Evolutionary conservation across 1,140 invertebrate genomes (phyloP), one percentile per base, ranked within the genome.

Genomic region (Zaprionus camerounensis): DNA sequence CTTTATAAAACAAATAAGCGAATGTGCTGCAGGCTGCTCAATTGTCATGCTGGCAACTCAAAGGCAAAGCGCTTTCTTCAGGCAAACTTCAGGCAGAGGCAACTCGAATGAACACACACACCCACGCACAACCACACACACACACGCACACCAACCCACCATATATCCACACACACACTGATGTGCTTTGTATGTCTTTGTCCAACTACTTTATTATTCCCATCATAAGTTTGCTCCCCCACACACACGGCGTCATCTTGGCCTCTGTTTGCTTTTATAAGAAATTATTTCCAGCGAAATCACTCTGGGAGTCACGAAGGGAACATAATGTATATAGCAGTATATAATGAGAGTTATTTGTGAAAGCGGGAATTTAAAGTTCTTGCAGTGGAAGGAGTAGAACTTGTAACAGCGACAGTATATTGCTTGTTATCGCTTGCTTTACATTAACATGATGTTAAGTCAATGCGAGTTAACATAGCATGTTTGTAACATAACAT

Each of bases 1-100:
- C 84, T 87, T 88, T 84, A 72, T 88, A 90, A 88, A 88, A 87
- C 85, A 87, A 87, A 87, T 87, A 87, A 88, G 81, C 77, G 71
- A 72, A 57, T 63, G 78, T 69, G 84, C 84, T 72, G 81, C 68
- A 72, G 84, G 84, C 84, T 44, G 53, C 84, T 81, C 85, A 80
- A 87, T 84, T 88, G 81, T 87, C 81, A 79, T 75, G 77, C 77
- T 70, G 80, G 61, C 62, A 71, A 61, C 67, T 71, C 71, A 71
- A 73, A 71, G 67, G 67, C 53, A 78, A 82, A 67, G 71, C 80
- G 49, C 69, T 76, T 59, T 36, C 68, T 76, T 57, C 34, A 36
- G 55, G 55, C 68, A 53, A 76, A 71, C 66, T 70, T 63, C 15
- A 63, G 13, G 26, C 65, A 57, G 36, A 61, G 31, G 31, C 31